Evolutionary conservation across 2,888 invertebrate species (phyloP).

Genomic region (Eledona agricola): DNA sequence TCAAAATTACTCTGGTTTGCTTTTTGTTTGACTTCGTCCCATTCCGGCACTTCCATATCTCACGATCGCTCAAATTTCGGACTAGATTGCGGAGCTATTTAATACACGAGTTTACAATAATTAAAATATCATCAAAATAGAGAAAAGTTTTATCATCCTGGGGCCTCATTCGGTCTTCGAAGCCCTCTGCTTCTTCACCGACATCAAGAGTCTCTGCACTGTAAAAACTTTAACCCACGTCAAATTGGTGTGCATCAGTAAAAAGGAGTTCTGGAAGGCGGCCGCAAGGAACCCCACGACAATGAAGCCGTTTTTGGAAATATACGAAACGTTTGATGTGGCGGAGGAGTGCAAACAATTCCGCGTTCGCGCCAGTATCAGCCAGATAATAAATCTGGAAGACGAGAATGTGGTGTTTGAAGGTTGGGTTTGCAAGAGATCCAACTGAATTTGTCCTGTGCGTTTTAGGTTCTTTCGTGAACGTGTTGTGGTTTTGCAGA

Average conservation of each 20-base stretch:
- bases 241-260: conserved; percentile 62
- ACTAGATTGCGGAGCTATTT: no score
- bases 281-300: conserved; percentile 10
- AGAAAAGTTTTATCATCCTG: conserved; percentile 10
- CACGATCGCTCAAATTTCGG: no score
- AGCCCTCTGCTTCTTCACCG: conserved; percentile 4
- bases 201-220: conserved; percentile 53
- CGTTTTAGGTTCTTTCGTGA: conserved; percentile 30
- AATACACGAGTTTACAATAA: no score
- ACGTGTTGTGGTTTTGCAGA: conserved; percentile 19
- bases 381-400: not conserved
- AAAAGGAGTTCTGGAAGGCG: conserved; percentile 16
- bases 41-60: no score
- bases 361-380: not conserved
- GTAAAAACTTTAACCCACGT: conserved; percentile 66
- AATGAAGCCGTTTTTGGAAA: not conserved
- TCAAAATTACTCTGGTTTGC: no score
- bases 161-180: conserved; percentile 12
- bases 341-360: conserved; percentile 10
- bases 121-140: no score
- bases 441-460: no score
- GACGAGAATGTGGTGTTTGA: not conserved
- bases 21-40: no score
- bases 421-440: no score
- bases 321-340: conserved; percentile 5